Evolutionary conservation across 2,797 vertebrate genomes (phyloP).

Genomic region (Psittacula derbiana): DNA sequence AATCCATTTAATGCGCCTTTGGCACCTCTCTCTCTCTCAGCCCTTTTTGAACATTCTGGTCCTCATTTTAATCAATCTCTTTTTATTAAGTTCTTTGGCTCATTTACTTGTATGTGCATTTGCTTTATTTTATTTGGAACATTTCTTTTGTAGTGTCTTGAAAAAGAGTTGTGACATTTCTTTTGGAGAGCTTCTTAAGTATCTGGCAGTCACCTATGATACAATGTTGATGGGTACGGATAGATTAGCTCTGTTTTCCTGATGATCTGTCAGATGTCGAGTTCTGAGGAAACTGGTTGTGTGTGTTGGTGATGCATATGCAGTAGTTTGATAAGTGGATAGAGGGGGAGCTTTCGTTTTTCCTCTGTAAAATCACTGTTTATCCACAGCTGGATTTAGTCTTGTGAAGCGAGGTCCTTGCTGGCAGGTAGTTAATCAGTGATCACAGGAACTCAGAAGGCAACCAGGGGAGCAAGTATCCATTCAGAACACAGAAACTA

Average conservation of each 20-base stretch:
- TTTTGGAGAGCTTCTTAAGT: constrained; percentile 62
- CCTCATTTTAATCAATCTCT: constrained; percentile 70
- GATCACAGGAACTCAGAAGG: neutral
- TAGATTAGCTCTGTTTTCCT: constrained; percentile 60
- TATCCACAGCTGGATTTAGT: constrained; percentile 56
- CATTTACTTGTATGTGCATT: constrained; percentile 64
- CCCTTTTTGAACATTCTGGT: constrained; percentile 61
- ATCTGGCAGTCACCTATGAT: constrained; percentile 62
- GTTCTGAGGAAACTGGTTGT: constrained; percentile 56
- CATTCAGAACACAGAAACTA: neutral
- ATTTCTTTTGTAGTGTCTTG: constrained; percentile 62
- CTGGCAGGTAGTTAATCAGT: constrained; percentile 52
- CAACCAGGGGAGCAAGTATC: neutral
- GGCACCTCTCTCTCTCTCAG: constrained; percentile 56
- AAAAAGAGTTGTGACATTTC: constrained; percentile 62
- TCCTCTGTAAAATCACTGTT: constrained; percentile 18
- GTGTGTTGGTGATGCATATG: constrained; percentile 56
- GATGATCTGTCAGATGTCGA: constrained; percentile 53
- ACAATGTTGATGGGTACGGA: constrained; percentile 39
- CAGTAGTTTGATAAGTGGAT: constrained; percentile 60
- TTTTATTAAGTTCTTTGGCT: constrained; percentile 72
- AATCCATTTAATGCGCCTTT: constrained; percentile 63
- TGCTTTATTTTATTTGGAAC: constrained; percentile 62
- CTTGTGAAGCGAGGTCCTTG: constrained; percentile 9
- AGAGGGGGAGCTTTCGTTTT: constrained; percentile 40